These are phyloP conservation scores for Napeogenes sylphis DNA, from an alignment of 2,888 invertebrate species.

Conservation along the genomic window DNA sequence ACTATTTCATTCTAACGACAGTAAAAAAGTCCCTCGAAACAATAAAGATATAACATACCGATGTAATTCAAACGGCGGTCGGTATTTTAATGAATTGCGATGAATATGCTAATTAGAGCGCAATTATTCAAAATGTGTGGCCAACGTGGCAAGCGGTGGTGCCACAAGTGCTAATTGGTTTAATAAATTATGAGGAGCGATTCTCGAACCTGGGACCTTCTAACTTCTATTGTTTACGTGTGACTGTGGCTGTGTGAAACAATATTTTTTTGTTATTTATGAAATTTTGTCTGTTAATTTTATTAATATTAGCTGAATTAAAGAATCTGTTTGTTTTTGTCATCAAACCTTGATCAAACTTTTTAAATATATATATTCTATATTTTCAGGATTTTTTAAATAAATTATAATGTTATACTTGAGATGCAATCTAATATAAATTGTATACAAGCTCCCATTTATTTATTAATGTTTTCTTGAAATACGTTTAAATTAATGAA, in stretches of 20 bases:
- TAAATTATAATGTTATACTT: too few relatives aligned
- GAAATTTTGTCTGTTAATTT: too few relatives aligned
- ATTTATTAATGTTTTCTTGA: too few relatives aligned
- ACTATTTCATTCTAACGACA: slow-evolving; percentile 6
- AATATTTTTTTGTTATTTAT: too few relatives aligned
- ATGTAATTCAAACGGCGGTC: slow-evolving; percentile 29
- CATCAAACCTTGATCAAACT: too few relatives aligned
- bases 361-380: too few relatives aligned
- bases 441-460: too few relatives aligned
- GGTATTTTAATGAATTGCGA: slow-evolving; percentile 38
- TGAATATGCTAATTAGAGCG: slow-evolving; percentile 35
- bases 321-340: too few relatives aligned
- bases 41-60: slow-evolving; percentile 24
- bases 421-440: too few relatives aligned
- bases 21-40: slow-evolving; percentile 13
- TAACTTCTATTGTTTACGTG: neutral
- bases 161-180: slow-evolving; percentile 12
- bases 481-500: too few relatives aligned
- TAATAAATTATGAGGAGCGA: slow-evolving; percentile 1
- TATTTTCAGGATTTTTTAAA: too few relatives aligned
- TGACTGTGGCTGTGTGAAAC: neutral
- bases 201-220: neutral
- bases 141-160: slow-evolving; percentile 7
- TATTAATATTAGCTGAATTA: too few relatives aligned
- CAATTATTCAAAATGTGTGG: slow-evolving; percentile 34